Evolutionary conservation across 2,113 vertebrate species (phyloP).

Genomic region (Rattus rattus): DNA sequence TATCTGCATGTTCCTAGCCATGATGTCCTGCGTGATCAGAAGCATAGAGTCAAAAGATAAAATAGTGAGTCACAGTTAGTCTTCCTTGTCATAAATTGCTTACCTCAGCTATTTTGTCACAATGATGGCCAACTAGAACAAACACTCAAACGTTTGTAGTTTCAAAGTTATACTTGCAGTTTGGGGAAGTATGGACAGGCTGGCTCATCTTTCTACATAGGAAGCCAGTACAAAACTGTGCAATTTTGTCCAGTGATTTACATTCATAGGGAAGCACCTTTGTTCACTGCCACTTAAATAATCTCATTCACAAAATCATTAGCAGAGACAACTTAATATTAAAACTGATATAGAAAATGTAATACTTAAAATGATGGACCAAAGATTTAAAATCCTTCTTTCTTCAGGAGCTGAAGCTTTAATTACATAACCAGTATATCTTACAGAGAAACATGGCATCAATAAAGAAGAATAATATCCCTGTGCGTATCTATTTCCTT

Average conservation of each 20-base stretch:
- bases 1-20: not conserved
- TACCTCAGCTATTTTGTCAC: not conserved
- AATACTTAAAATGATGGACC: constrained; percentile 75
- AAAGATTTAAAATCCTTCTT: constrained; percentile 83
- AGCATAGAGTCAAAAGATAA: no score
- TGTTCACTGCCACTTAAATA: constrained; percentile 76
- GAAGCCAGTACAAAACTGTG: not conserved
- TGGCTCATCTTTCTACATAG: not conserved
- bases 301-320: constrained; percentile 74
- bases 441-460: constrained; percentile 81
- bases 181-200: not conserved
- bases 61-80: not conserved
- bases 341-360: constrained; percentile 79
- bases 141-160: constrained; percentile 16
- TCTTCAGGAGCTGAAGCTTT: constrained; percentile 81
- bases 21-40: not conserved
- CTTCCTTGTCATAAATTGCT: not conserved
- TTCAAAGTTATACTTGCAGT: constrained; percentile 41
- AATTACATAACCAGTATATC: constrained; percentile 81
- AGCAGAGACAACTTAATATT: constrained; percentile 63
- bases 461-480: constrained; percentile 80
- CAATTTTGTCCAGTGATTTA: constrained; percentile 25
- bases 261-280: constrained; percentile 2
- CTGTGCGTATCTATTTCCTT: constrained; percentile 78
- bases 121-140: not conserved